Conservation (phyloP, 2,797 vertebrate species). For the Chelon labrosus region DNA sequence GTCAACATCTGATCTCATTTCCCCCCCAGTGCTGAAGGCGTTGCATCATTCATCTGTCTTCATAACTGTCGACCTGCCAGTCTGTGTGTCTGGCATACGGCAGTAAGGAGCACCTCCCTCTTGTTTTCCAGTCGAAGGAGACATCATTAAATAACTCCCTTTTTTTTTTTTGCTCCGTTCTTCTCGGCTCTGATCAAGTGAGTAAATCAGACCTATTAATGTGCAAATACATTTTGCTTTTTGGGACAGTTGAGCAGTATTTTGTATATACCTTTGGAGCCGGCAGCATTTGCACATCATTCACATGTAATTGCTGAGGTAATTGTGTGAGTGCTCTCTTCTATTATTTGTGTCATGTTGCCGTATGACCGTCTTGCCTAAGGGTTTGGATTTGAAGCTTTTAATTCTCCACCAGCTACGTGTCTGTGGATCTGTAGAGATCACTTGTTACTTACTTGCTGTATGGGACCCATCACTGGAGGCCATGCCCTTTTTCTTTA, state of each 20-base stretch:
- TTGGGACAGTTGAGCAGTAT: neutral
- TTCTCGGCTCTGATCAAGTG: constrained; percentile 22
- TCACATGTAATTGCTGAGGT: constrained; percentile 33
- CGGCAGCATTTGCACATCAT: constrained; percentile 1
- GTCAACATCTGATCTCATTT: constrained; percentile 81
- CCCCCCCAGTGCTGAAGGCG: constrained; percentile 70
- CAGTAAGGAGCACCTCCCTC: constrained; percentile 59
- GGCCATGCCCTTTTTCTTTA: constrained; percentile 55
- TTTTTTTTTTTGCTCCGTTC: constrained; percentile 13
- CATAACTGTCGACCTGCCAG: constrained; percentile 77
- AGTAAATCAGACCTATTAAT: constrained; percentile 29
- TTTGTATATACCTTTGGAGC: neutral
- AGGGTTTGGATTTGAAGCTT: constrained; percentile 69
- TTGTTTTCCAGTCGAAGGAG: constrained; percentile 55
- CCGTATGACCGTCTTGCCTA: constrained; percentile 33
- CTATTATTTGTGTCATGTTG: constrained; percentile 48
- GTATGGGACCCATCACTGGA: constrained; percentile 55
- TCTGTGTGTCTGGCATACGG: constrained; percentile 68
- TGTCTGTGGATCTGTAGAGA: constrained; percentile 58
- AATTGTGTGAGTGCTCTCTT: constrained; percentile 18
- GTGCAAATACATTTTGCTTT: constrained; percentile 2
- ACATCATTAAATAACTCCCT: constrained; percentile 54
- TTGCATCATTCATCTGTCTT: constrained; percentile 82
- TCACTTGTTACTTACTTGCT: constrained; percentile 63
- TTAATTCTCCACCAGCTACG: constrained; percentile 43